Percentiles rank a stretch among this genome's conserved stretches.
Evolutionary conservation across 1,140 invertebrate genomes (phyloP).

Genomic region (Littorina saxatilis): DNA sequence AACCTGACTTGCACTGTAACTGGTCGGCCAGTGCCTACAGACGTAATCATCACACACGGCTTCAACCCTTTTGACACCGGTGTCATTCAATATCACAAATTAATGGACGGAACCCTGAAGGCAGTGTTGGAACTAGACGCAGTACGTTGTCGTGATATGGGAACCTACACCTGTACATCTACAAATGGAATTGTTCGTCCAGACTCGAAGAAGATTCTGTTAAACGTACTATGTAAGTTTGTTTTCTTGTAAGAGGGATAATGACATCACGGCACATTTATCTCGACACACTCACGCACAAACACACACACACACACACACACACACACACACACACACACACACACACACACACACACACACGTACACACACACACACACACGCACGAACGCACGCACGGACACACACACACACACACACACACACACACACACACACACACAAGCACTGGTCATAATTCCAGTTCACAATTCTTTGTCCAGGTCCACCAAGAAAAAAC

Average conservation of each 20-base stretch:
- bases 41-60: no score
- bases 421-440: slow-evolving; percentile 10
- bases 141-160: not conserved
- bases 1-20: no score
- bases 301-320: slow-evolving; percentile 12
- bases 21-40: no score
- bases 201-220: not conserved
- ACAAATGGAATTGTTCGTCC: not conserved
- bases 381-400: no score
- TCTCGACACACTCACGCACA: no score
- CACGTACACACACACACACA: not conserved
- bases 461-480: not conserved
- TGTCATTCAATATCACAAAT: no score
- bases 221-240: no score
- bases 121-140: not conserved
- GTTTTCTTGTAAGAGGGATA: no score
- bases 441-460: not conserved
- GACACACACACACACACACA: slow-evolving; percentile 14
- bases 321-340: slow-evolving; percentile 20
- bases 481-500: slow-evolving; percentile 3
- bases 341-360: not conserved
- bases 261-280: no score
- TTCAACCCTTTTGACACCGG: no score
- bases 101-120: no score
- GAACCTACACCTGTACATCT: not conserved